Conservation (phyloP, 2,797 vertebrate species). For the Argyrosomus regius region DNA sequence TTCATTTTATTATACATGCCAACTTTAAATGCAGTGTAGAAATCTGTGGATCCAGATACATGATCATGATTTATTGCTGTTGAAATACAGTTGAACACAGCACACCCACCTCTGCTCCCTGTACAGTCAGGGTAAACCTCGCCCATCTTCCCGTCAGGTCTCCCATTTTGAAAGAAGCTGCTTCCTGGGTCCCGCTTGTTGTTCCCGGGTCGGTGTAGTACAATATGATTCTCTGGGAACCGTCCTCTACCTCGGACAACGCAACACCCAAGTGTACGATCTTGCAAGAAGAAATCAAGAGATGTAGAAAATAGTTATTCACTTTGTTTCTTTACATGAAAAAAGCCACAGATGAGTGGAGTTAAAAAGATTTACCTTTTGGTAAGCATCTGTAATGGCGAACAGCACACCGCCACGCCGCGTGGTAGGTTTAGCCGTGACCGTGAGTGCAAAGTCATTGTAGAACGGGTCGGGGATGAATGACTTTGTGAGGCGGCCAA, state of each 20-base stretch:
- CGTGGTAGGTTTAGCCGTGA: constrained; percentile 89
- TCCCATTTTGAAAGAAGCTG: constrained; percentile 91
- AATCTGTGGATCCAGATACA: neutral
- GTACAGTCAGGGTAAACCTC: constrained; percentile 88
- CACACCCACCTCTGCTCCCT: constrained; percentile 82
- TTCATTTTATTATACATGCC: no score
- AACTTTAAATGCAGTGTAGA: neutral
- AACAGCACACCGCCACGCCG: constrained; percentile 90
- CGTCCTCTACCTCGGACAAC: constrained; percentile 90
- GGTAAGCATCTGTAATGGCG: constrained; percentile 92
- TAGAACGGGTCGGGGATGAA: constrained; percentile 91
- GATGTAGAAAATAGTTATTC: neutral
- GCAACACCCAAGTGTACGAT: constrained; percentile 92
- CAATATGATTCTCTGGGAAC: constrained; percentile 89
- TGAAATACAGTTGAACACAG: neutral
- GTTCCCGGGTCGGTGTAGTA: constrained; percentile 92
- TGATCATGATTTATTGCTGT: neutral
- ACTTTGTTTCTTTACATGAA: neutral
- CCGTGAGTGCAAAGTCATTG: constrained; percentile 89
- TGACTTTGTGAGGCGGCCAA: constrained; percentile 91
- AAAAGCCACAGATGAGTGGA: no score
- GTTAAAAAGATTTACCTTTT: constrained; percentile 79
- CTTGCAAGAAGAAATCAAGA: constrained; percentile 37
- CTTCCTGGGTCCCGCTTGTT: constrained; percentile 84
- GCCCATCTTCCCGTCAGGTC: constrained; percentile 94